Evolutionary conservation across 2,888 invertebrate genomes (phyloP), one percentile per base, ranked within the genome.

Genomic region (Spodoptera picta): DNA sequence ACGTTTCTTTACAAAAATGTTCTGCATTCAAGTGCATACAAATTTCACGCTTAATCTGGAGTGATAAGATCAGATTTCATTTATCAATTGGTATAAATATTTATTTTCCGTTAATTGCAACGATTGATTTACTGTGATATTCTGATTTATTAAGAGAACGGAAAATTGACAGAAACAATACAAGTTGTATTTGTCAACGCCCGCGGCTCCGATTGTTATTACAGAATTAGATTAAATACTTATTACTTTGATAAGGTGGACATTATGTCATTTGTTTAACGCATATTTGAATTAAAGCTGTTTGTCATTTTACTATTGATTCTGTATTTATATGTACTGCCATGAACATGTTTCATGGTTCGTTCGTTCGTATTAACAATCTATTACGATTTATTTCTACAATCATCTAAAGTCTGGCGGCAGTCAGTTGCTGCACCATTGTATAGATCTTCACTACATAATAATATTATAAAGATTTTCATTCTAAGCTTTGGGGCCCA

Each of bases 141-240:
- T 54, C 58, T 79, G 77, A 79, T 78, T 69, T 79, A 78, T 80
- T 10, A 53, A 53, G 77, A 60, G 80, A 80, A 78, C 61, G 72
- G 65, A 60, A 56, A 47, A 66, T 44, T 64, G 69, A 72, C 74
- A 80, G 47, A 68, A 62, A 64, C 63, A 65, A 60, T 73, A 67
- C 58, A 69, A 54, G 55, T 59, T 27, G 53, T 62, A 75, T 75
- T 79, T 60, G 72, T 66, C 48, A 70, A 51, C 56, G 75, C 68
- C 64, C 0, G 57, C 42, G 57, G 71, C 56, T 36, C 60, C 43
- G 60, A 55, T 71, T 62, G 68, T 67, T 75, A 76, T 73, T 66
- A 70, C 70, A 77, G 67, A 66, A 71, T 75, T 60, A 63, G 57
- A 78, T 75, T 75, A 67, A 68, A 79, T 53, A 75, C 71, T 75